These are phyloP conservation scores for Tenualosa thibaudeaui DNA, from an alignment of 2,797 vertebrate species.

Conservation along the genomic window DNA sequence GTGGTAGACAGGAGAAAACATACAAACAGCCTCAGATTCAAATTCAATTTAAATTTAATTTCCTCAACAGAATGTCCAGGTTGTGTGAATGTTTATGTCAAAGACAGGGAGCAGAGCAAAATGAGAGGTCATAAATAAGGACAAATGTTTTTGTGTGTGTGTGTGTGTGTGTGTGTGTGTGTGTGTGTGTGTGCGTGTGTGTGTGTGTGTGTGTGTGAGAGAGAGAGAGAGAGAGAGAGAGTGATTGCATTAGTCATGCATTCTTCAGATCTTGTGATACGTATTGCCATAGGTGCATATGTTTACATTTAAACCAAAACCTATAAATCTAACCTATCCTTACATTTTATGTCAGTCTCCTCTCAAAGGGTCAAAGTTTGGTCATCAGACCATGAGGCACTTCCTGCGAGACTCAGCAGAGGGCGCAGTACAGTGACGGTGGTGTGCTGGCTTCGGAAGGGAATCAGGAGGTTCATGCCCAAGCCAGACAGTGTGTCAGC, in stretches of 20 bases:
- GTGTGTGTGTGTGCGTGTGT: neutral
- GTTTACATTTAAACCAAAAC: neutral
- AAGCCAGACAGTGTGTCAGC: neutral
- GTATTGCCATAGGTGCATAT: neutral
- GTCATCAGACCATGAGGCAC: neutral
- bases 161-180: neutral
- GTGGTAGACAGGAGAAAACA: constrained; percentile 11
- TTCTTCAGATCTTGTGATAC: neutral
- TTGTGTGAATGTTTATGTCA: neutral
- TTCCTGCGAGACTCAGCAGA: neutral
- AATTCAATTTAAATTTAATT: neutral
- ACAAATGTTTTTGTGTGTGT: neutral
- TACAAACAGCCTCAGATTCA: neutral
- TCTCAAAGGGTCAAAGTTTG: neutral
- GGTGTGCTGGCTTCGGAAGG: neutral
- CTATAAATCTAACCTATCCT: neutral
- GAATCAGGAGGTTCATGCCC: neutral
- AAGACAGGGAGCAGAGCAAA: neutral
- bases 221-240: too few relatives aligned
- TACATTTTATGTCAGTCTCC: neutral
- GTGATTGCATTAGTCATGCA: neutral
- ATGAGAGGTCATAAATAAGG: neutral
- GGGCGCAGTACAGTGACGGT: neutral
- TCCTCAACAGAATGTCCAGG: neutral
- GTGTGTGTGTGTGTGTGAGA: neutral